Evolutionary conservation across 2,113 vertebrate genomes (phyloP), one percentile per base, ranked within the genome.

Genomic region (Polypterus bichir): DNA sequence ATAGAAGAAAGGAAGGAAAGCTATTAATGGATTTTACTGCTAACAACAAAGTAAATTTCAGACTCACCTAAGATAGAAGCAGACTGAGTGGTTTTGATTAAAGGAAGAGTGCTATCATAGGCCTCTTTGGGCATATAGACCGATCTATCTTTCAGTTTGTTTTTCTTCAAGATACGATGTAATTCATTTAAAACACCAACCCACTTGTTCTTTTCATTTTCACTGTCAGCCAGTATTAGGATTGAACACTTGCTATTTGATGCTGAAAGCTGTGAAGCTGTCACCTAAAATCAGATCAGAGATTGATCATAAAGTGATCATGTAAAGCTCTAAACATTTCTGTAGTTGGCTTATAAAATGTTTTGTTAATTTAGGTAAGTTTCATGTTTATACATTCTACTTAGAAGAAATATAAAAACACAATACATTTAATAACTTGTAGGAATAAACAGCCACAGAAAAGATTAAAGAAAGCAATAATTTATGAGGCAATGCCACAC

Each of bases 51-150:
- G 27, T 27, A 27, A 27, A 27, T 3, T 56, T 46, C 56, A 54
- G 56, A 48, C 5, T 51, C 66, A 93, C 91, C 91, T 79, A 93
- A 87, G 74, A 99, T 97, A 62, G 91, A 84, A 59, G 96, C 95
- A 51, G 93, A 90, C 81, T 97, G 96, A 1, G 94, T 95, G 9
- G 91, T 94, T 85, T 98, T 99, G 79, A 99, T 98, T 80, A 98
- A 93, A 6, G 94, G 96, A 62, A 99, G 87, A 9, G 91, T 92
- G 81, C 93, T 92, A 83, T 99, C 96, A 56, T 98, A 99, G 8
- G 96, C 96, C 78, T 99, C 96, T 82, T 97, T 97, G 73, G 95
- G 94, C 59, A 91, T 81, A 66, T 94, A 99, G 64, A 98, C 93
- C 1, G 91, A 93, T 11, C 95, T 91, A 71, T 99, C 96, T 81